Evolutionary conservation across 2,888 invertebrate genomes (phyloP), one percentile per base, ranked within the genome.

Genomic region (Zygaena filipendulae): DNA sequence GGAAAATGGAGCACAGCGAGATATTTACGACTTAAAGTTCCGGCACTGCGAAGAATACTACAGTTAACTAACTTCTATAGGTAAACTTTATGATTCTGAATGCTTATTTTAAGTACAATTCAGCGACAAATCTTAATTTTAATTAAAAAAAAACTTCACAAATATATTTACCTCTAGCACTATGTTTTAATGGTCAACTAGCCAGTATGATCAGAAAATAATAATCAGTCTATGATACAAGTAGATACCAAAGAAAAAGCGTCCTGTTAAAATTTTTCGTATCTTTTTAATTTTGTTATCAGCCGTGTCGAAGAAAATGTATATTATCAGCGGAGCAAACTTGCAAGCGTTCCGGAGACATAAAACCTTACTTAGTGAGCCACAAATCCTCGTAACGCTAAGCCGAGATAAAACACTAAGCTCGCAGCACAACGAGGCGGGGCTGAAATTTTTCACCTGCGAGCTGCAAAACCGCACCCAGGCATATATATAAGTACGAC

Each of bases 401-500:
- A 79, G 72, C 72, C 69, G 69, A 74, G 75, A 79, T 77, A 79
- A 77, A 77, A 72, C 70, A 74, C 66, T 70, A 71, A 71, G 74
- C 72, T 66, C 59, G 62, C 53, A 60, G 64, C 60, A 64, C 67
- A 59, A 56, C 57, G 69, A 61, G 63, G 57, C 66, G 55, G 51
- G 52, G 62, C 52, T 64, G 56, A 64, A 74, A 74, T 71, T 74
- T 75, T 77, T 77, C 74, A 77, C 75, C 74, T 72, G 72, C 54
- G 59, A 52, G 52, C 54, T 47, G 47, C 49, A 42, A 48, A 32
- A 39, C 43, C 40, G n/a, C n/a, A n/a, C n/a, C n/a, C n/a, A 36
- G 36, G 43, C 45, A 52, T n/a, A n/a, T n/a, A n/a, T n/a, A n/a
- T n/a, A 30, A 30, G 30, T 29, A n/a, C n/a, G 38, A 39, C 38